phyloP scores from a whole-genome alignment of 1,140 invertebrate genomes.

The Drosophila miranda region DNA sequence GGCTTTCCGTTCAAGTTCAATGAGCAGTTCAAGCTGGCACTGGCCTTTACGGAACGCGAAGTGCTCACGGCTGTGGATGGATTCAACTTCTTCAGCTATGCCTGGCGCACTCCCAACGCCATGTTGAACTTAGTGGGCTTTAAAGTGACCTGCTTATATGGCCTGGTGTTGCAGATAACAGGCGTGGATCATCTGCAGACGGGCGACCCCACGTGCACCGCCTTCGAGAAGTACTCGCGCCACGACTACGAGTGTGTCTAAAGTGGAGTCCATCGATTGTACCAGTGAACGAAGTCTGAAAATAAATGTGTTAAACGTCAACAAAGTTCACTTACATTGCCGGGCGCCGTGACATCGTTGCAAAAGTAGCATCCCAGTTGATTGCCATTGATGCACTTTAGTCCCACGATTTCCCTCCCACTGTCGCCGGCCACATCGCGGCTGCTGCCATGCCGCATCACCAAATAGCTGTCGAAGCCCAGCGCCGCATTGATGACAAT shows the following conservation, averaged over 20 bases:
- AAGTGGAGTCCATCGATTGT: not conserved
- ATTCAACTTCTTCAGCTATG: constrained; percentile 72
- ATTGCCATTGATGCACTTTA: constrained; percentile 84
- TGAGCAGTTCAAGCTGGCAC: constrained; percentile 78
- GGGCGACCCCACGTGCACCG: constrained; percentile 63
- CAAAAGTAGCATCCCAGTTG: constrained; percentile 99
- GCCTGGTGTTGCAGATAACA: constrained; percentile 74
- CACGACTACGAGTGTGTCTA: constrained; percentile 78
- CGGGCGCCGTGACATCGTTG: constrained; percentile 98
- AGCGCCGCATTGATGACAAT: constrained; percentile 98
- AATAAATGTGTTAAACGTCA: constrained; percentile 22
- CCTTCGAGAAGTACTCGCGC: constrained; percentile 77
- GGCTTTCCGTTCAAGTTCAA: constrained; percentile 79
- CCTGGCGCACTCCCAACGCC: constrained; percentile 62
- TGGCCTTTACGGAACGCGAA: constrained; percentile 78
- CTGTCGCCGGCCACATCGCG: constrained; percentile 19
- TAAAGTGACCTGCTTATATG: constrained; percentile 69
- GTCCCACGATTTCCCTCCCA: constrained; percentile 45
- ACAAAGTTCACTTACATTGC: constrained; percentile 89
- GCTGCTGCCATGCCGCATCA: constrained; percentile 95
- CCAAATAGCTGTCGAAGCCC: constrained; percentile 98
- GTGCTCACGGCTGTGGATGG: constrained; percentile 80
- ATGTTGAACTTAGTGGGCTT: constrained; percentile 78
- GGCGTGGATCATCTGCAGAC: constrained; percentile 79
- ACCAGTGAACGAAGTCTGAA: constrained; percentile 51